Evolutionary conservation across 2,797 vertebrate genomes (phyloP), one percentile per base, ranked within the genome.

Genomic region (Crypturellus tataupa): DNA sequence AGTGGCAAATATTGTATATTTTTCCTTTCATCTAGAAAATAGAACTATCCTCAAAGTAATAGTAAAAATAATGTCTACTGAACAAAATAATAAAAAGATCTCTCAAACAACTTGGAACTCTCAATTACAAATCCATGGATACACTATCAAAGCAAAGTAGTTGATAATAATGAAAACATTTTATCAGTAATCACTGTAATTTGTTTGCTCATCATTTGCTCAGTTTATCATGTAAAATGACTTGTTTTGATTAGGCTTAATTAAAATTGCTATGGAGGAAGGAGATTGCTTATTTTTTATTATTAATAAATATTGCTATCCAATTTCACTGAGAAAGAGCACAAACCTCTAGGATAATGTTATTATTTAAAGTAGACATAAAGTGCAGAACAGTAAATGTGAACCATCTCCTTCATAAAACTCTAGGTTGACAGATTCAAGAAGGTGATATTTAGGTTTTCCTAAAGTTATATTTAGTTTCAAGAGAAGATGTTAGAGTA

Each of bases 181-280:
- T 94, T 93, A 78, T 90, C 77, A 72, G 63, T 84, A 89, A 93
- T 86, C 49, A 76, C 40, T 72, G 29, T 75, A 90, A 88, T 93
- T 95, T 95, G 33, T 94, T 95, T 93, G 55, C 40, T 33, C 15
- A 69, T 88, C 56, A 89, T 85, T 92, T 91, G 62, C 87, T 89
- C 59, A 69, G 27, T 90, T 94, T 91, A 81, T 95, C 59, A 42
- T 49, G 17, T 23, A 84, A 94, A 95, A 88, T 87, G 0, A 42
- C 58, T 95, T 88, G 62, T 79, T 96, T 96, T 93, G 49, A 90
- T 84, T 94, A 90, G 4, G 10, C 69, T 46, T 78, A 80, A 95
- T 95, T 91, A 84, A 94, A 95, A 94, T 76, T 69, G 12, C 44
- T 83, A 37, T 31, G 90, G 44, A 90, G 17, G 39, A 80, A 90